Base-by-base conservation (phyloP, 2,888 invertebrate genomes). In the Orthonychiurus folsomi region DNA sequence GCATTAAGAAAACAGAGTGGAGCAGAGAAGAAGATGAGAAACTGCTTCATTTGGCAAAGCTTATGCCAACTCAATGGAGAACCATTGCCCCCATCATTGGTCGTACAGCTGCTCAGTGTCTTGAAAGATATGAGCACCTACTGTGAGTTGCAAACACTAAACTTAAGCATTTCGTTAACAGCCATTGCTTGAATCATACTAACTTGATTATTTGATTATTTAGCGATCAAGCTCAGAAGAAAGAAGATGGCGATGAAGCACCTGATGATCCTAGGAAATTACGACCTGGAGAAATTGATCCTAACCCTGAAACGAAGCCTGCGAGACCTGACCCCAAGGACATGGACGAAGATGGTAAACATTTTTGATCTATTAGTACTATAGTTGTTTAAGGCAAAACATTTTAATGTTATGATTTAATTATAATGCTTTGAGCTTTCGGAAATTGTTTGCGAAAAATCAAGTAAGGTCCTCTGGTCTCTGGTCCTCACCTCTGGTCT, bases 1-100 rank as follows among this genome's bases (percentile, higher is more conserved):
- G 95, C 77, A 99, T 99, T 75, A 99, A 99, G 78, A 99, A 99
- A 79, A 99, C 99, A 0, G 99, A 99, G 82, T 99, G 99, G 99
- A 95, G 95, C 18, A 83, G 96, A 54, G 99, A 99, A 76, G 99
- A 99, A 78, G 99, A 99, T 77, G 99, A 99, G 77, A 97, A 96
- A 77, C 80, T 99, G 21, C 80, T 99, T 26, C 97, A 99, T 80
- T 80, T 99, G 76, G 97, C 97, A 59, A 99, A 99, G 79, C 79
- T 99, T 71, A 97, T 99, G 97, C 99, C 99, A 0, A 99, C 99
- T 0, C 99, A 99, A 76, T 99, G 99, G 99, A 82, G 99, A 73
- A 99, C 99, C 1, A 99, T 99, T 70, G 97, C 99, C 1, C 97
- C 97, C 0, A 97, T 99, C 67, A 95, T 99, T 76, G 99, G 99